Conservation (phyloP, 2,888 invertebrate genomes). For the Pseudococcus viburni region DNA sequence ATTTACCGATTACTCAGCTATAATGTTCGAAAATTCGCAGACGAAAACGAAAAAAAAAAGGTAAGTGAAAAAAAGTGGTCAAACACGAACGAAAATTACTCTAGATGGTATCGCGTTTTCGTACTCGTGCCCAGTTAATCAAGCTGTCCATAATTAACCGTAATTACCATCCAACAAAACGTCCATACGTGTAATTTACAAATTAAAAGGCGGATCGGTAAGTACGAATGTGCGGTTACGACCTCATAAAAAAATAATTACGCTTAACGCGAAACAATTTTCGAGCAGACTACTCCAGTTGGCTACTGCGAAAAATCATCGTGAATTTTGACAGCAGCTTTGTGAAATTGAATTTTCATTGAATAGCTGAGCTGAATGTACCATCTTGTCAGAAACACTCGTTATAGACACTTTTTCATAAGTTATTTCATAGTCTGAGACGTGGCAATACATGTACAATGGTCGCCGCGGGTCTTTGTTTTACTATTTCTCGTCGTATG, state of each 20-base stretch:
- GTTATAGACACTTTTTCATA: neutral
- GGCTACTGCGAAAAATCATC: neutral
- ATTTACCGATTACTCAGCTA: neutral
- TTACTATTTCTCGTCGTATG: neutral
- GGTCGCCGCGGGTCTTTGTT: neutral
- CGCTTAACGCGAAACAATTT: slow-evolving; percentile 14
- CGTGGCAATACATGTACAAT: neutral
- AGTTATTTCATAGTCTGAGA: neutral
- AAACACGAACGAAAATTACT: neutral
- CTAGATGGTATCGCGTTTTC: neutral
- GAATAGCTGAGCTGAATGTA: neutral
- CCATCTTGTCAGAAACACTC: neutral
- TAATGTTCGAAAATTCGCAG: neutral
- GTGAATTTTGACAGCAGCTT: neutral
- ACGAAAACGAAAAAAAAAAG: neutral
- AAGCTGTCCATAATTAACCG: slow-evolving; percentile 5
- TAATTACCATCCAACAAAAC: slow-evolving; percentile 31
- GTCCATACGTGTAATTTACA: slow-evolving; percentile 36
- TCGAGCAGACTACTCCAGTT: neutral
- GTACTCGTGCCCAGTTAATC: neutral
- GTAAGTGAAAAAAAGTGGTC: neutral
- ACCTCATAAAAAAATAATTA: slow-evolving; percentile 15
- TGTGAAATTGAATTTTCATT: neutral
- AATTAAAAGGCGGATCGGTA: slow-evolving; percentile 38
- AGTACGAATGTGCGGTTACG: neutral